Evolutionary conservation across 2,888 invertebrate genomes (phyloP).

Genomic region (Colostygia pectinataria): DNA sequence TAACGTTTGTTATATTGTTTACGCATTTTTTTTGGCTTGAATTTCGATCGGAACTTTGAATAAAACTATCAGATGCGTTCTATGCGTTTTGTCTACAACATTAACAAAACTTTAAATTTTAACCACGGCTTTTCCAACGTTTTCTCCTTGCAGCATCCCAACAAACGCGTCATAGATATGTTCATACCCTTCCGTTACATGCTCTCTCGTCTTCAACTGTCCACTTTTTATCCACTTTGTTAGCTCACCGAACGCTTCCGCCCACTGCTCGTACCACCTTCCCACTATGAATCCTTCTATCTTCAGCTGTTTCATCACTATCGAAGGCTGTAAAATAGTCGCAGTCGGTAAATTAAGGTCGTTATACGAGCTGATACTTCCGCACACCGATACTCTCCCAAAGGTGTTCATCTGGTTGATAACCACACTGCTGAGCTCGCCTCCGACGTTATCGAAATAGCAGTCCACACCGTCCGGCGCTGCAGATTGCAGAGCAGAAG

Average conservation of each 20-base stretch:
- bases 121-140: constrained; percentile 87
- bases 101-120: constrained; percentile 76
- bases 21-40: no score
- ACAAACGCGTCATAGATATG: constrained; percentile 86
- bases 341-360: constrained; percentile 40
- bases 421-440: constrained; percentile 83
- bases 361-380: constrained; percentile 63
- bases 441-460: constrained; percentile 90
- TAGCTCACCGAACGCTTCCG: constrained; percentile 83
- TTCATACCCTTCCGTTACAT: constrained; percentile 87
- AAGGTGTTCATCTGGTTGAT: constrained; percentile 83
- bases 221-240: constrained; percentile 85
- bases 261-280: constrained; percentile 81
- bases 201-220: constrained; percentile 86
- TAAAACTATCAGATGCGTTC: no score
- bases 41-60: no score
- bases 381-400: constrained; percentile 83
- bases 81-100: neutral
- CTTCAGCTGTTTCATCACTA: constrained; percentile 71
- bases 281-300: constrained; percentile 84
- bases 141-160: constrained; percentile 85
- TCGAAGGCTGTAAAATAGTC: constrained; percentile 74
- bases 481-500: constrained; percentile 79
- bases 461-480: constrained; percentile 88
- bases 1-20: no score